Evolutionary conservation across 2,113 vertebrate genomes (phyloP), one percentile per base, ranked within the genome.

Genomic region (Atherinomorus stipes): DNA sequence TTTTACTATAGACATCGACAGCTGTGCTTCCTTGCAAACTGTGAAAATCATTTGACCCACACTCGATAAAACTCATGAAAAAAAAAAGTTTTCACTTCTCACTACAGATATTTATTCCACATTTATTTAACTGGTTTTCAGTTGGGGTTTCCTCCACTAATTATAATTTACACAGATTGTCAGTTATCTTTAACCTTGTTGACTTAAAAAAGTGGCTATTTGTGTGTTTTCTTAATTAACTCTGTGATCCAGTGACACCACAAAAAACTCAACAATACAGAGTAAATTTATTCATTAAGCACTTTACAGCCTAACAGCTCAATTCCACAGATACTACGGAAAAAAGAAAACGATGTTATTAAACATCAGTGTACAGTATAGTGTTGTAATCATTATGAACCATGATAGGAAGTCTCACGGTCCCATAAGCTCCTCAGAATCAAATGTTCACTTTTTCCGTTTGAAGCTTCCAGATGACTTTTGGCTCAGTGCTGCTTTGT

Each of bases 21-120:
- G 60, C 51, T 65, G 53, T 31, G 28, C 18, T 40, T 57, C 38
- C 58, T 26, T 38, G 11, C 31, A 63, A 56, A 49, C 26, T 57
- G 21, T 49, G 40, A 64, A 72, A 44, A 37, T 47, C 50, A 26
- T 18, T 72, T 56, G 51, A 72, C 60, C 70, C 40, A 31, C 40
- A 31, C 59, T 54, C 42, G 60, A 63, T 45, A n/a, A n/a, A 1
- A 63, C 38, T 63, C 38, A 63, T 45, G 26, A 54, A 57, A 54
- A 57, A 47, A 9, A 31, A 19, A 4, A 10, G 13, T 23, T 18
- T 51, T 21, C 44, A 59, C 7, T 4, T 42, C 8, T 51, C 53
- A 28, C 12, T 67, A 38, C 12, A 6, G 61, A 40, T 26, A 12
- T 16, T 0, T 28, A 38, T 21, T 28, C n/a, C 5, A 53, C 11